Percentiles rank a stretch among this genome's conserved stretches.
These are phyloP conservation scores for Catocala nupta DNA, from an alignment of 2,888 invertebrate species.

Conservation along the genomic window DNA sequence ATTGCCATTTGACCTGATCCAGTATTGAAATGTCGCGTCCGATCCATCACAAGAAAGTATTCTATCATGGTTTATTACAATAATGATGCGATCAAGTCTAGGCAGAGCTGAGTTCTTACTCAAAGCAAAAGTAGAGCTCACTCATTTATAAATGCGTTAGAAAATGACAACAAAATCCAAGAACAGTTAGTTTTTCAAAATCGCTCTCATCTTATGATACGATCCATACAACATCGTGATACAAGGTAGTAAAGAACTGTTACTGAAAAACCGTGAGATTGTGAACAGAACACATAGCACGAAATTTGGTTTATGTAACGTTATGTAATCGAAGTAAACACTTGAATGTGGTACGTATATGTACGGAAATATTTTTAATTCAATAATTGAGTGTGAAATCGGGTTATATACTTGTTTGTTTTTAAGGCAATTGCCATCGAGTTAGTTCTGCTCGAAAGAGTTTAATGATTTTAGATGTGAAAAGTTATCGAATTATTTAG, in stretches of 20 bases:
- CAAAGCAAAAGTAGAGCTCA: too few relatives aligned
- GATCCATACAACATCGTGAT: constrained; percentile 34
- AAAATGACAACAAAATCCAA: too few relatives aligned
- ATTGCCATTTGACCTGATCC: too few relatives aligned
- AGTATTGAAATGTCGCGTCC: too few relatives aligned
- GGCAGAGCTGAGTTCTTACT: too few relatives aligned
- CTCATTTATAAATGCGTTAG: too few relatives aligned
- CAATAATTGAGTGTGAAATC: constrained; percentile 18
- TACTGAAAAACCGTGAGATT: constrained; percentile 53
- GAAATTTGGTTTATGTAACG: constrained; percentile 45
- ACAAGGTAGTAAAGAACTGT: constrained; percentile 35
- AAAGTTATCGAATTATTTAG: neutral
- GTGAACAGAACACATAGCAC: constrained; percentile 33
- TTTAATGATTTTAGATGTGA: neutral
- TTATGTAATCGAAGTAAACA: constrained; percentile 43
- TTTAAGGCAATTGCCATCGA: constrained; percentile 1
- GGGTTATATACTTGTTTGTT: constrained; percentile 12
- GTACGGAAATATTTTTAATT: constrained; percentile 9
- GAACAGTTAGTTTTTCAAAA: neutral
- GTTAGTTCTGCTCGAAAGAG: neutral
- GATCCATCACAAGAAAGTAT: too few relatives aligned
- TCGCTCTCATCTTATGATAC: constrained; percentile 10
- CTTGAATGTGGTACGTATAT: constrained; percentile 8
- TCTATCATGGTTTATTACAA: too few relatives aligned
- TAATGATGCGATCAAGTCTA: too few relatives aligned